Conservation (phyloP, 2,888 invertebrate genomes). For the Cephus nigrinus region DNA sequence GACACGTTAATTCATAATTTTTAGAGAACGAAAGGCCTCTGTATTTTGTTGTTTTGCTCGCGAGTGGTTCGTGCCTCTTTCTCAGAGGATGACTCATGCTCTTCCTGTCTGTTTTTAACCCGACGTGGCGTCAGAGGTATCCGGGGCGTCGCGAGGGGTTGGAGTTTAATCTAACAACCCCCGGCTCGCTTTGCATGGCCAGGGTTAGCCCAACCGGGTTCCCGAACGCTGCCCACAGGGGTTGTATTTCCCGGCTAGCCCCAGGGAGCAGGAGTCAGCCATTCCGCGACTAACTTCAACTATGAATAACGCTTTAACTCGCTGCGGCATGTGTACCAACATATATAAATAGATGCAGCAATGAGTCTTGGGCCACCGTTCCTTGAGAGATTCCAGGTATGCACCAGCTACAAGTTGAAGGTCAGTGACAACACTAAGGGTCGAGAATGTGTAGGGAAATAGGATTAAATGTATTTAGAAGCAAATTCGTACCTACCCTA, state of each 20-base stretch:
- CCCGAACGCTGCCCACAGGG: constrained; percentile 47
- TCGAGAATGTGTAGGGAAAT: neutral
- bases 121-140: constrained; percentile 53
- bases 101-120: constrained; percentile 61
- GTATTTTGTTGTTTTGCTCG: constrained; percentile 32
- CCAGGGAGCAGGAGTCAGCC: constrained; percentile 27
- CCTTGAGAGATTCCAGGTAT: neutral
- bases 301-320: constrained; percentile 42
- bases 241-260: constrained; percentile 46
- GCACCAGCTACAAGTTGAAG: neutral
- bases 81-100: constrained; percentile 57
- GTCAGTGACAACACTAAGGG: neutral
- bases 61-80: constrained; percentile 33
- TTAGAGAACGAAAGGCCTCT: neutral
- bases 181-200: constrained; percentile 60
- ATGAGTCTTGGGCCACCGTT: neutral
- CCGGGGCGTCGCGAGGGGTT: constrained; percentile 58
- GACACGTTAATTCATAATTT: neutral
- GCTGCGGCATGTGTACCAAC: constrained; percentile 8
- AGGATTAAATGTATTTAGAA: neutral
- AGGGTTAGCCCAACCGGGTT: constrained; percentile 37
- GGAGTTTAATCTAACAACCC: constrained; percentile 64
- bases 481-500: neutral
- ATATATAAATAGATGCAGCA: neutral
- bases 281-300: constrained; percentile 47